A percentile compares a stretch with the other conserved stretches of the same genome.
Conservation (phyloP, 2,113 vertebrate species). For the Herpailurus yagouaroundi region DNA sequence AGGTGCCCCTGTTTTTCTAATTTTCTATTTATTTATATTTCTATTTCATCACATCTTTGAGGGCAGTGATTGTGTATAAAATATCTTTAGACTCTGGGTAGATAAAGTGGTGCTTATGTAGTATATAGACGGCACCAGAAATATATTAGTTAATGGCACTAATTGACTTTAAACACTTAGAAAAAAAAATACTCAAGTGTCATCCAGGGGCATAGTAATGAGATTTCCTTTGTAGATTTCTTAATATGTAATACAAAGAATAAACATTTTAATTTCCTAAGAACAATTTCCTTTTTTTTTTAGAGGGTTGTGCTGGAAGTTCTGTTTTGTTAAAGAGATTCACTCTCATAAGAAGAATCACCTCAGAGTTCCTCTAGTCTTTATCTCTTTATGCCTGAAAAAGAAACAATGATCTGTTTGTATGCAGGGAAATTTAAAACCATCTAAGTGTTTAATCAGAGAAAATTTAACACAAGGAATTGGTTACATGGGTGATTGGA, state of each 20-base stretch:
- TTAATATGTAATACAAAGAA: not conserved
- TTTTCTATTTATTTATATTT: not conserved
- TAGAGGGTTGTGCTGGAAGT: not conserved
- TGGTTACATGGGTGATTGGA: slow-evolving; percentile 51
- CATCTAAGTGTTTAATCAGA: not conserved
- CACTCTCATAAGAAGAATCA: not conserved
- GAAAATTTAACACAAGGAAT: slow-evolving; percentile 33
- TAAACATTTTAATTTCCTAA: not conserved
- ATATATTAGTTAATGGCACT: not conserved
- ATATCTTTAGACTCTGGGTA: not conserved
- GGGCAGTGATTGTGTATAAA: not conserved
- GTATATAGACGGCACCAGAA: not conserved
- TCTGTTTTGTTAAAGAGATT: not conserved
- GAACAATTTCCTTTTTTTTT: not conserved
- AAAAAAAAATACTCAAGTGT: not conserved
- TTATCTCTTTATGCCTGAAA: not conserved
- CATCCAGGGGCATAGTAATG: not conserved
- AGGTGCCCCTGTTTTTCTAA: not conserved
- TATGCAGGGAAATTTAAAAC: slow-evolving; percentile 27
- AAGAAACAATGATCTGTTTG: not conserved
- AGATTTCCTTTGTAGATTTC: not conserved
- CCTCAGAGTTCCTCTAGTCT: not conserved
- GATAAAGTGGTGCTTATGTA: not conserved
- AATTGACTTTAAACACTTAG: not conserved
- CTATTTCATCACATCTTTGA: not conserved